Percentiles rank a stretch among this genome's conserved stretches.
Evolutionary conservation across 2,797 vertebrate species (phyloP).

Genomic region (Oreochromis grahami): DNA sequence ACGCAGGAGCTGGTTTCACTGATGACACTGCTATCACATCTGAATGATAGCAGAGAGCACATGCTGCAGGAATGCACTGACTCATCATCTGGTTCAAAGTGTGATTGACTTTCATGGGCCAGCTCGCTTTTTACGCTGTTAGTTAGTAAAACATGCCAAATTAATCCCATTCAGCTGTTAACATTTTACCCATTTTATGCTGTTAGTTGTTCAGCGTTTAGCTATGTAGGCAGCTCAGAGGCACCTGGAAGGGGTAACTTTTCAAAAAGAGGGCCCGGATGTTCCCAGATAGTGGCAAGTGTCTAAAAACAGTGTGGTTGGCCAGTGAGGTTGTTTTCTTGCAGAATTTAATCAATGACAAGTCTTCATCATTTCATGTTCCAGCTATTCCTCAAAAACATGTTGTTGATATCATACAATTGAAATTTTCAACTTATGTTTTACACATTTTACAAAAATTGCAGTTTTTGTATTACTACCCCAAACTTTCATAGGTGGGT

Average conservation of each 20-base stretch:
- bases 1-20: background rate
- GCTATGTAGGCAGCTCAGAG: background rate
- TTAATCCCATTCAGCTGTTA: background rate
- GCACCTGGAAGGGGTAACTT: background rate
- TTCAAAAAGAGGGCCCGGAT: background rate
- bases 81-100: background rate
- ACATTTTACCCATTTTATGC: background rate
- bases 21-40: background rate
- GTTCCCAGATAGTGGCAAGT: background rate
- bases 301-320: background rate
- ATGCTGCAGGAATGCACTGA: background rate
- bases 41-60: background rate
- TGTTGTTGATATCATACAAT: background rate
- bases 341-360: background rate
- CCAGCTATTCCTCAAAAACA: background rate
- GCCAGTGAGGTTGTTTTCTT: background rate
- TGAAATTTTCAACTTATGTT: background rate
- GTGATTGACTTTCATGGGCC: background rate
- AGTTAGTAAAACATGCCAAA: background rate
- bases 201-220: background rate
- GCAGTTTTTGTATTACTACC: background rate
- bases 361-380: background rate
- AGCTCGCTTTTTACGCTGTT: background rate
- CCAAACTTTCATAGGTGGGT: background rate
- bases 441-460: background rate